Conservation (phyloP, 2,888 invertebrate genomes). For the Morpho helenor region DNA sequence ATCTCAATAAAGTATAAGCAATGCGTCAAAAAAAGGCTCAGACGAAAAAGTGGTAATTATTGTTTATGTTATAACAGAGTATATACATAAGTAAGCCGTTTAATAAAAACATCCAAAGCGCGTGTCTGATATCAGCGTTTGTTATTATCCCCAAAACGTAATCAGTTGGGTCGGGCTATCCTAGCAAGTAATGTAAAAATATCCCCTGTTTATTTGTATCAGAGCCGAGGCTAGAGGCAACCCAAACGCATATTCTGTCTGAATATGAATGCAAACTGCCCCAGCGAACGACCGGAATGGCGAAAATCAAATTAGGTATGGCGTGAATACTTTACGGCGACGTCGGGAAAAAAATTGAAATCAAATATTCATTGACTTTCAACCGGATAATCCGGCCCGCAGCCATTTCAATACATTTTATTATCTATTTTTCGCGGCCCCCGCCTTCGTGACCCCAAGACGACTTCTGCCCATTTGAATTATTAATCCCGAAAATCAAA, state of each 20-base stretch:
- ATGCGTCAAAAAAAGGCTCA: no score
- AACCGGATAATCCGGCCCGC: conserved; percentile 78
- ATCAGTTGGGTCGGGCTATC: conserved; percentile 76
- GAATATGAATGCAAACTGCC: conserved; percentile 80
- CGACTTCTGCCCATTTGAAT: conserved; percentile 42
- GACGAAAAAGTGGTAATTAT: no score
- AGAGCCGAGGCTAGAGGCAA: conserved; percentile 70
- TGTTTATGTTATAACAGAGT: no score
- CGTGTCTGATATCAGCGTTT: conserved; percentile 29
- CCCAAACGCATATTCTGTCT: conserved; percentile 76
- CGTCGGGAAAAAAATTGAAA: conserved; percentile 78
- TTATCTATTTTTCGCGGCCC: conserved; percentile 71
- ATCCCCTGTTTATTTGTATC: conserved; percentile 78
- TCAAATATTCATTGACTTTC: conserved; percentile 79
- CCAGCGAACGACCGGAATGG: conserved; percentile 72
- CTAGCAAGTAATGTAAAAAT: conserved; percentile 74
- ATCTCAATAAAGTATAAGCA: no score
- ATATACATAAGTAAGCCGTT: background rate
- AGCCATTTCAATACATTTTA: conserved; percentile 79
- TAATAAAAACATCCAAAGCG: conserved; percentile 20
- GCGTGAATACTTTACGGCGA: conserved; percentile 78
- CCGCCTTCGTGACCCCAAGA: conserved; percentile 45
- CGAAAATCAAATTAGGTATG: conserved; percentile 79
- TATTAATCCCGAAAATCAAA: conserved; percentile 37
- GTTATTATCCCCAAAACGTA: conserved; percentile 72